A percentile compares a stretch with the other conserved stretches of the same genome.
Evolutionary conservation across 2,797 vertebrate species (phyloP).

Genomic region (Chelmon rostratus): DNA sequence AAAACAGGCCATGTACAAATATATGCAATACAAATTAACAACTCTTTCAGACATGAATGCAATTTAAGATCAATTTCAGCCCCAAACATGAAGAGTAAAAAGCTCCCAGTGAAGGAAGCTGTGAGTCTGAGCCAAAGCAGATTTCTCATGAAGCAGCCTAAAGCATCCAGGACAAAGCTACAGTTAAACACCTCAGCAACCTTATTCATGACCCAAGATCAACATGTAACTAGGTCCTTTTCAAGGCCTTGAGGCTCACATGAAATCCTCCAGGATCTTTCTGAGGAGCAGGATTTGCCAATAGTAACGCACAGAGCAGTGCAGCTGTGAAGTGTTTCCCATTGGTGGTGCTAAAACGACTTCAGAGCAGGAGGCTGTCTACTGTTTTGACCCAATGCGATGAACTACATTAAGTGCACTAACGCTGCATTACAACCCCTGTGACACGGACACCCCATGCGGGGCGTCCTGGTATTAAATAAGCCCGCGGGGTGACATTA

Average conservation of each 20-base stretch:
- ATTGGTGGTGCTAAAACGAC: conserved; percentile 66
- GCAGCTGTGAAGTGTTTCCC: conserved; percentile 56
- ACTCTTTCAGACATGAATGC: background rate
- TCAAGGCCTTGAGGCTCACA: conserved; percentile 10
- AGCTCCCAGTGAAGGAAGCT: conserved; percentile 1
- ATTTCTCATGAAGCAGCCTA: conserved; percentile 9
- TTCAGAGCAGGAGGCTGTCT: conserved; percentile 21
- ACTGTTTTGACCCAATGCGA: conserved; percentile 43
- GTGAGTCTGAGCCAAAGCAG: background rate
- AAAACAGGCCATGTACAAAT: background rate
- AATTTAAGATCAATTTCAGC: background rate
- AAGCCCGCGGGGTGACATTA: conserved; percentile 14
- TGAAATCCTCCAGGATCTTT: background rate
- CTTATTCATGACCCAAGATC: conserved; percentile 1
- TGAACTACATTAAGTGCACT: conserved; percentile 30
- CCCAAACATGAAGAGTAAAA: background rate
- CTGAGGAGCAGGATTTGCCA: conserved; percentile 14
- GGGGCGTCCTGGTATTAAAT: background rate
- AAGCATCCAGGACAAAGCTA: conserved; percentile 7
- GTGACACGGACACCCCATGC: conserved; percentile 7
- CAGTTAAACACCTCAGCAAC: background rate
- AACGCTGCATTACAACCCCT: conserved; percentile 34
- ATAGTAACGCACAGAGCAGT: conserved; percentile 23
- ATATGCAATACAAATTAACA: background rate
- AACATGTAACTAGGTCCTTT: background rate